Evolutionary conservation across 2,797 vertebrate species (phyloP).

Genomic region (Prionace glauca): DNA sequence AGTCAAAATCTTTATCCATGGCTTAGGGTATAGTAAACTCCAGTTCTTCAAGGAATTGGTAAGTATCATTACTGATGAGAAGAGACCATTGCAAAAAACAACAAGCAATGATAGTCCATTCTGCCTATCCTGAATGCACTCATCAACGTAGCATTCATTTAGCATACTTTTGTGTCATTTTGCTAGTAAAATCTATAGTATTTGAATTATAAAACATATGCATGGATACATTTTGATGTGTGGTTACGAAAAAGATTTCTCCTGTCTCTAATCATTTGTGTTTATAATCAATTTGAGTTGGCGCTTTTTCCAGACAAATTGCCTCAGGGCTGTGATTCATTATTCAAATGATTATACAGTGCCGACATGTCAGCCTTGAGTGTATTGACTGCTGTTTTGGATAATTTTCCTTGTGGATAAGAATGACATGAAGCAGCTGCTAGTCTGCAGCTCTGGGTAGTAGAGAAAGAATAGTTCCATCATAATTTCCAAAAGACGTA

Average conservation of each 20-base stretch:
- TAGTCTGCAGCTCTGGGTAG: background rate
- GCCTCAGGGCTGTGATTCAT: conserved; percentile 26
- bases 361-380: conserved; percentile 24
- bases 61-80: background rate
- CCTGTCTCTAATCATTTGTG: conserved; percentile 26
- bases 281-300: conserved; percentile 36
- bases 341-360: conserved; percentile 24
- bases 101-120: background rate
- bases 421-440: conserved; percentile 12
- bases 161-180: background rate
- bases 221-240: background rate
- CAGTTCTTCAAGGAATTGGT: background rate
- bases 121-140: background rate
- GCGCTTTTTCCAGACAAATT: conserved; percentile 31
- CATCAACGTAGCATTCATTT: background rate
- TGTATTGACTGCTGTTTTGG: conserved; percentile 29
- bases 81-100: background rate
- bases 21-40: background rate
- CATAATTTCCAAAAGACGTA: background rate
- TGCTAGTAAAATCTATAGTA: conserved; percentile 3
- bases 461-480: background rate
- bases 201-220: conserved; percentile 25
- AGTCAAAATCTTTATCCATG: background rate
- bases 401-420: conserved; percentile 21
- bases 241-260: background rate